phyloP scores from a whole-genome alignment of 2,888 invertebrate species.

The Protula sp. region DNA sequence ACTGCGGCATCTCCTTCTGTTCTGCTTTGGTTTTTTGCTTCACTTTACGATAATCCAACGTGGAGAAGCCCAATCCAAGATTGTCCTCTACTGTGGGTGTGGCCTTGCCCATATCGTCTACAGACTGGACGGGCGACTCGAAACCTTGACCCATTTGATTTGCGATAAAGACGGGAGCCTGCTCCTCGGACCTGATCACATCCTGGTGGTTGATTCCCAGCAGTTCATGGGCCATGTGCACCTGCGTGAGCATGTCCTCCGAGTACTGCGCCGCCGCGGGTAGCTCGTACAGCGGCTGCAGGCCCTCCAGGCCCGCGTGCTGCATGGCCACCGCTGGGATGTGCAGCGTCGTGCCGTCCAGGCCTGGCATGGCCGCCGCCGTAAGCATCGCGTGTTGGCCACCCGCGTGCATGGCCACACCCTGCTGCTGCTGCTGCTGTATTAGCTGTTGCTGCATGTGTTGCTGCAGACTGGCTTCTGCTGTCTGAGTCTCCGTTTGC shows the following conservation, averaged over 20 bases:
- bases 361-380: not conserved
- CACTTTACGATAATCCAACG: not conserved
- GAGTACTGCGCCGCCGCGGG: not conserved
- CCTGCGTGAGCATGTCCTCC: not conserved
- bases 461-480: not conserved
- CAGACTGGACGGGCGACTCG: not conserved
- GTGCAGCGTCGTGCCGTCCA: not conserved
- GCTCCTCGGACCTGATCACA: not conserved
- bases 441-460: not conserved
- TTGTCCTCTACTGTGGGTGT: not conserved
- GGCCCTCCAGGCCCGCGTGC: not conserved
- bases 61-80: not conserved
- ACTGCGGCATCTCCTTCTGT: slow-evolving; percentile 22
- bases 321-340: not conserved
- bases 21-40: slow-evolving; percentile 20
- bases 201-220: not conserved
- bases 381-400: not conserved
- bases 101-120: not conserved
- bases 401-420: not conserved
- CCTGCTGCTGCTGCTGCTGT: not conserved
- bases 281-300: not conserved
- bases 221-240: not conserved
- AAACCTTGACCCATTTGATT: slow-evolving; percentile 2
- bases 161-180: slow-evolving; percentile 11
- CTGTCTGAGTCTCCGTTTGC: not conserved